These are phyloP conservation scores for Ophion ventricosus DNA, from an alignment of 2,888 invertebrate genomes.

Conservation along the genomic window DNA sequence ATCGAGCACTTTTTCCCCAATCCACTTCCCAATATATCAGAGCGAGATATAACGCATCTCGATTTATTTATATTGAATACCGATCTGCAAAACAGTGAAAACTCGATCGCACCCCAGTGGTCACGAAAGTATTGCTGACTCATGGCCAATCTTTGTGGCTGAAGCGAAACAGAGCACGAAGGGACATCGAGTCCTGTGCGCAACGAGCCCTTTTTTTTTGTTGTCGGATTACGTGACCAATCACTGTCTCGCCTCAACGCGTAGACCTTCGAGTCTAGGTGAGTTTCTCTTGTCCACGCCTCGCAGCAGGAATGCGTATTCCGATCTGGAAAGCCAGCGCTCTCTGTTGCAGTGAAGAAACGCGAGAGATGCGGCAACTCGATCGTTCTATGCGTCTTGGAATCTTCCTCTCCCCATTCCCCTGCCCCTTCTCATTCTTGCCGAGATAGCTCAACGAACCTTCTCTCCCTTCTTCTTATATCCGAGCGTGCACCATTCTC, in stretches of 20 bases:
- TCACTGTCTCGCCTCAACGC: background rate
- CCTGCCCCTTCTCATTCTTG: slow-evolving; percentile 10
- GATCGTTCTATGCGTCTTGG: slow-evolving; percentile 28
- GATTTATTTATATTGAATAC: too few relatives aligned
- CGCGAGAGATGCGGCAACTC: slow-evolving; percentile 17
- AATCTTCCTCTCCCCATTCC: slow-evolving; percentile 27
- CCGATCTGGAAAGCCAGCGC: slow-evolving; percentile 47
- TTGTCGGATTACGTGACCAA: too few relatives aligned
- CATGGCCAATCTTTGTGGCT: background rate
- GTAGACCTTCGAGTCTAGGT: slow-evolving; percentile 28
- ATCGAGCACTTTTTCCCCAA: too few relatives aligned
- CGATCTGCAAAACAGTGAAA: too few relatives aligned
- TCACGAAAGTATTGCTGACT: too few relatives aligned
- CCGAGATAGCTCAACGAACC: slow-evolving; percentile 43
- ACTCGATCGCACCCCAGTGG: too few relatives aligned
- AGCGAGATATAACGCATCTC: too few relatives aligned
- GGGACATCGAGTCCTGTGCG: background rate
- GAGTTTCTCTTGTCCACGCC: slow-evolving; percentile 12
- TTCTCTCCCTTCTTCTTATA: slow-evolving; percentile 1
- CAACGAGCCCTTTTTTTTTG: background rate
- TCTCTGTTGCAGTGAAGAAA: slow-evolving; percentile 8
- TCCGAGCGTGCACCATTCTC: slow-evolving; percentile 4
- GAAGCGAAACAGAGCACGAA: background rate
- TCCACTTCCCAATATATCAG: too few relatives aligned
- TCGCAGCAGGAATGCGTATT: slow-evolving; percentile 52